A percentile compares a stretch with the other conserved stretches of the same genome.
Evolutionary conservation across 2,888 invertebrate genomes (phyloP).

Genomic region (Hirtodrosophila duncani): DNA sequence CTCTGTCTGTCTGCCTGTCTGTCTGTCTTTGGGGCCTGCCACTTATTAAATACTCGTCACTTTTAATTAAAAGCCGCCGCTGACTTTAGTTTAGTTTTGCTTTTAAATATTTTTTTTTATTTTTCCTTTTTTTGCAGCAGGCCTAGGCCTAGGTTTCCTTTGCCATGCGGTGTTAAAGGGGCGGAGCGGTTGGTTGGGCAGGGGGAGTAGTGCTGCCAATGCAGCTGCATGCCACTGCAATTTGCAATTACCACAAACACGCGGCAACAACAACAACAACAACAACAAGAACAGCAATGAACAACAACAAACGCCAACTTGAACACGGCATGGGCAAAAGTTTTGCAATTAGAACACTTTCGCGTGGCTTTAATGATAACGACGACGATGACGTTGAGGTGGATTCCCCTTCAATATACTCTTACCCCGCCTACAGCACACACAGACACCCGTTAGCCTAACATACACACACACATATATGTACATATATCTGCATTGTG

Average conservation of each 20-base stretch:
- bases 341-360: conserved; percentile 61
- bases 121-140: conserved; percentile 8
- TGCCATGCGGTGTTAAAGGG: not conserved
- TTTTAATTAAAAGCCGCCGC: conserved; percentile 66
- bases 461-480: too few species aligned
- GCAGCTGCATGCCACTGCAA: conserved; percentile 65
- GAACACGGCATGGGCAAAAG: conserved; percentile 35
- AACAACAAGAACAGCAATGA: conserved; percentile 22
- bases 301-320: not conserved
- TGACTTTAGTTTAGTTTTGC: too few species aligned
- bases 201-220: conserved; percentile 1
- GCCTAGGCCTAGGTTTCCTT: conserved; percentile 15
- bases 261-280: conserved; percentile 36
- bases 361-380: conserved; percentile 54
- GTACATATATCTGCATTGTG: conserved; percentile 16
- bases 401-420: not conserved
- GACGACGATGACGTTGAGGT: not conserved
- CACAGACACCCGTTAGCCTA: too few species aligned
- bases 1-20: too few species aligned
- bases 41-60: conserved; percentile 73
- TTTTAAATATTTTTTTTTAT: too few species aligned
- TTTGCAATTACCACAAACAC: conserved; percentile 70
- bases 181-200: not conserved
- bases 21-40: too few species aligned
- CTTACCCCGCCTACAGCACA: not conserved